Conservation (phyloP, 2,113 vertebrate genomes). For the Mellivora capensis region DNA sequence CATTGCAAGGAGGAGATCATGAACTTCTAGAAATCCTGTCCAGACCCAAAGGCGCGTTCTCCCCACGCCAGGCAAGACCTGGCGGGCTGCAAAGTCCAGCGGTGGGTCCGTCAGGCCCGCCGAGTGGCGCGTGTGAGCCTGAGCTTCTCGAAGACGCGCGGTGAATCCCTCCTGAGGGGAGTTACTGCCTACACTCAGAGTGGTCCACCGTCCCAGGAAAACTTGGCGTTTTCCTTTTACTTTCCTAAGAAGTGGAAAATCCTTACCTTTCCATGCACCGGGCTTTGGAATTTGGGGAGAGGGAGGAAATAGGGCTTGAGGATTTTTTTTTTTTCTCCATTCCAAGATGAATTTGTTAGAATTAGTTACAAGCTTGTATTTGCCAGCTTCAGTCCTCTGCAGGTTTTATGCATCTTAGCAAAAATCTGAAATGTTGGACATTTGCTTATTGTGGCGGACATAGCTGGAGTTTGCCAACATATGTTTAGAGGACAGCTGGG, state of each 20-base stretch:
- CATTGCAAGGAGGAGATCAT: neutral
- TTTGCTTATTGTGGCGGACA: neutral
- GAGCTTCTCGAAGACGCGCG: neutral
- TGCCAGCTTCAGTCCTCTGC: neutral
- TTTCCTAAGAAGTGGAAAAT: neutral
- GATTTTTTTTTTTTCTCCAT: neutral
- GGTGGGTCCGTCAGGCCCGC: neutral
- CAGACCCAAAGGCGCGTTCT: neutral
- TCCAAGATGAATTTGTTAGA: neutral
- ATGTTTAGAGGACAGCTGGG: neutral
- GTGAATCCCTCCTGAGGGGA: neutral
- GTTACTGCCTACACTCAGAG: neutral
- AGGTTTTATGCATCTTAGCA: neutral
- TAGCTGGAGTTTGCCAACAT: neutral
- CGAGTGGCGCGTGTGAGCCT: neutral
- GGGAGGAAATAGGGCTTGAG: neutral
- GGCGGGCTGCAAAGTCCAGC: neutral
- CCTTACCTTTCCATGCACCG: neutral
- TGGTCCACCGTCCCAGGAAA: neutral
- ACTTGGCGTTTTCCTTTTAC: slow-evolving; percentile 3
- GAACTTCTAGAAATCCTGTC: neutral
- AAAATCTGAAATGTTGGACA: neutral
- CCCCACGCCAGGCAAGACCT: neutral
- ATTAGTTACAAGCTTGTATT: neutral
- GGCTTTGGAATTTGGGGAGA: neutral